Evolutionary conservation across 2,888 invertebrate genomes (phyloP).

Genomic region (Schizaphis graminum): DNA sequence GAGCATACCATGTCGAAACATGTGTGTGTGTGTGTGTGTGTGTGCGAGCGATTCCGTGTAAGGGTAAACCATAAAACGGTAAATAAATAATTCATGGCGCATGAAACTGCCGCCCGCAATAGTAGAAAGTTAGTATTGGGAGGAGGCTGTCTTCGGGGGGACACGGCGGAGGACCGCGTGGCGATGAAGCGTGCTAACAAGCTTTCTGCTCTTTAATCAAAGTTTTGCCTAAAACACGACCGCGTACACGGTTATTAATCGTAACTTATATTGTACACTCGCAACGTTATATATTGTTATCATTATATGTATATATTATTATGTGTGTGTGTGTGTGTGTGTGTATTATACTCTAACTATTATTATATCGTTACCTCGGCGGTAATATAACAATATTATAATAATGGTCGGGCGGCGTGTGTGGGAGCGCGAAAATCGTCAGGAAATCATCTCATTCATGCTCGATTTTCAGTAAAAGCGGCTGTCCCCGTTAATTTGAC

Average conservation of each 20-base stretch:
- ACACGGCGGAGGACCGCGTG: background rate
- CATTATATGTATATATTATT: no score
- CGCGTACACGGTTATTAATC: conserved; percentile 43
- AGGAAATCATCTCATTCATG: background rate
- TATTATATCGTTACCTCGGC: background rate
- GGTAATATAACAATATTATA: background rate
- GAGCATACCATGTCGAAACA: background rate
- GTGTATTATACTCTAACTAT: background rate
- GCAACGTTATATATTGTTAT: background rate
- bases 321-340: no score
- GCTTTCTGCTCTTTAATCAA: conserved; percentile 63
- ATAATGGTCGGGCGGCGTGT: background rate
- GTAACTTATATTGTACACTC: background rate
- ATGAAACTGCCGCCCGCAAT: background rate
- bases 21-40: background rate
- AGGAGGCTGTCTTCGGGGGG: background rate
- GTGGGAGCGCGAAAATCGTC: background rate
- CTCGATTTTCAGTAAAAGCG: background rate
- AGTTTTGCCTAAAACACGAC: conserved; percentile 56
- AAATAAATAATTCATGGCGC: conserved; percentile 63
- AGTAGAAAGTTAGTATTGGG: conserved; percentile 15
- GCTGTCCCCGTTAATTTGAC: background rate
- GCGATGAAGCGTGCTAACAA: conserved; percentile 24
- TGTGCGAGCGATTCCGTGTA: background rate
- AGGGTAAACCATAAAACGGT: conserved; percentile 48